phyloP scores from a whole-genome alignment of 2,888 invertebrate species.

The Silvanus unidentatus region DNA sequence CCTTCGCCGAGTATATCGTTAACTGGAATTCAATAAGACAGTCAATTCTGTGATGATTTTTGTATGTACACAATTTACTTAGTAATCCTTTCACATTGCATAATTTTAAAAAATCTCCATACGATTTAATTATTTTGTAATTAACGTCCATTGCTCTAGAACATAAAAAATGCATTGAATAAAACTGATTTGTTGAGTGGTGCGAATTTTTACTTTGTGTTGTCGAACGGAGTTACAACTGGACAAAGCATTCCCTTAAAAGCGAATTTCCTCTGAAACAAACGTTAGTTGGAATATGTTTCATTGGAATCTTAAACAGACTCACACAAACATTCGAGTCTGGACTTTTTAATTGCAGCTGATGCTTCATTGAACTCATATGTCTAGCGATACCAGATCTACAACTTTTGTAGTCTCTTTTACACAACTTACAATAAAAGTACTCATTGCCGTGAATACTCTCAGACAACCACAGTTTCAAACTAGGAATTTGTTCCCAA shows the following conservation, averaged over 20 bases:
- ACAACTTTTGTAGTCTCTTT: constrained; percentile 41
- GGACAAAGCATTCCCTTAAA: constrained; percentile 41
- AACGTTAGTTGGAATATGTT: too few species aligned
- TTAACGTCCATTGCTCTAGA: constrained; percentile 31
- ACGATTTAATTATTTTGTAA: constrained; percentile 21
- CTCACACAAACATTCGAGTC: too few species aligned
- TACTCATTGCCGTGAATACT: constrained; percentile 39
- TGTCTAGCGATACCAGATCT: constrained; percentile 41
- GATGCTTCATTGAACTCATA: constrained; percentile 40
- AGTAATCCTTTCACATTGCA: not conserved
- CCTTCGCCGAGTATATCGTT: constrained; percentile 79
- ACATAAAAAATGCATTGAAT: constrained; percentile 8
- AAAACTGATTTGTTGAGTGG: not conserved
- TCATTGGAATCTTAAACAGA: too few species aligned
- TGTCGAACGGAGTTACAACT: constrained; percentile 39
- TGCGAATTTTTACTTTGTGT: constrained; percentile 23
- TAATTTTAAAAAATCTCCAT: not conserved
- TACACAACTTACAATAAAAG: constrained; percentile 43
- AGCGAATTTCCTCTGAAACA: constrained; percentile 37
- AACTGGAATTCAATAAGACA: constrained; percentile 48
- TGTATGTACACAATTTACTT: not conserved
- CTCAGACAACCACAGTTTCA: constrained; percentile 40
- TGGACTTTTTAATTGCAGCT: constrained; percentile 3
- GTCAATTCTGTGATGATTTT: too few species aligned
- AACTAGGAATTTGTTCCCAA: constrained; percentile 41